These are phyloP conservation scores for Tubulanus polymorphus DNA, from an alignment of 2,888 invertebrate species.

Conservation along the genomic window DNA sequence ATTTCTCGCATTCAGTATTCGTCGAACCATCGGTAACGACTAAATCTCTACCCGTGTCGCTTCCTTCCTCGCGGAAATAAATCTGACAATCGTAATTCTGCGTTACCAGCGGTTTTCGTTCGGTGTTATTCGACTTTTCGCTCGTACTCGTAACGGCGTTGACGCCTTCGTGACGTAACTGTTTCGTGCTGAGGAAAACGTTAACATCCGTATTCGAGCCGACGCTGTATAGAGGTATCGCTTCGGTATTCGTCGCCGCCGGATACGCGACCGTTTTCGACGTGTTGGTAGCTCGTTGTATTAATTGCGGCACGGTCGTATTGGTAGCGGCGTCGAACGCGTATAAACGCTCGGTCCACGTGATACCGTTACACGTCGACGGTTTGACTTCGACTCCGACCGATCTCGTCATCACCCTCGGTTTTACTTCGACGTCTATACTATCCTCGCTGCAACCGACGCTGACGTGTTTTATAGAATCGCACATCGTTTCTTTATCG, in stretches of 20 bases:
- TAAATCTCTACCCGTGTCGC: too few relatives aligned
- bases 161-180: constrained; percentile 25
- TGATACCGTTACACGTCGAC: constrained; percentile 25
- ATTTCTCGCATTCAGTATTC: too few relatives aligned
- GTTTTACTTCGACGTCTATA: constrained; percentile 40
- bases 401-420: constrained; percentile 30
- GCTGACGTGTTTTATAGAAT: constrained; percentile 9
- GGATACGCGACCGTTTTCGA: constrained; percentile 26
- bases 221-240: background rate
- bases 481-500: background rate
- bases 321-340: constrained; percentile 36
- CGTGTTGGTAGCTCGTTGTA: constrained; percentile 33
- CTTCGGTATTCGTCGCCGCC: constrained; percentile 38
- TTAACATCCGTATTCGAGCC: constrained; percentile 29
- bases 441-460: constrained; percentile 43
- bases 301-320: constrained; percentile 26
- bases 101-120: constrained; percentile 16
- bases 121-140: constrained; percentile 31
- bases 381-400: constrained; percentile 39
- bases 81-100: background rate
- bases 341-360: constrained; percentile 37
- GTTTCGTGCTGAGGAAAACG: constrained; percentile 31
- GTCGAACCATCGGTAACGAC: too few relatives aligned
- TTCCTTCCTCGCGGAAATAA: background rate
- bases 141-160: constrained; percentile 26